Evolutionary conservation across 1,140 invertebrate genomes (phyloP), one percentile per base, ranked within the genome.

Genomic region (Neodiprion lecontei): DNA sequence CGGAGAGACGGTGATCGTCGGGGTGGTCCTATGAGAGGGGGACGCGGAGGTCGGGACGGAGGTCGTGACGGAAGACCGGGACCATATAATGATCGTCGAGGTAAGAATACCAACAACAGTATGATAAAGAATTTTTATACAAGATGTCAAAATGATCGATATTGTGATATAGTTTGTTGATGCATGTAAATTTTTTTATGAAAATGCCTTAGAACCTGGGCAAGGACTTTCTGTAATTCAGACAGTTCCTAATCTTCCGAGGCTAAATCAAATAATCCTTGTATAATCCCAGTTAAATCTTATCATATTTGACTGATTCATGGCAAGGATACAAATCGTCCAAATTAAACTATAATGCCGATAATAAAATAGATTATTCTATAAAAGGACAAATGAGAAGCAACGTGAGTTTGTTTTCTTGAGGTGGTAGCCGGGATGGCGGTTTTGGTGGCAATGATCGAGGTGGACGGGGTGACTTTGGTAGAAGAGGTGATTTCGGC

Each of bases 51-150:
- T 79, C 84, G 87, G 80, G 87, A 88, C 81, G 85, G 87, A 83
- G 85, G 86, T 78, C 85, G 87, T 82, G 87, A 88, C 80, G 84
- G 83, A 83, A 83, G 88, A 83, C 88, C 87, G 77, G 87, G 86
- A 84, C 87, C 87, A 77, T 89, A 89, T 83, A 88, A 86, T 81
- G 87, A 89, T 84, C 86, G 87, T 82, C 85, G 87, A 87, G 87
- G 87, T 87, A 61, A 61, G 9, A 14, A 40, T 40, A 40, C 28
- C 28, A 5, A 40, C 28, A 40, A 40, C 28, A 40, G 2, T 40
- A 40, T 40, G 28, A 40, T 40, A 3, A 40, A 40, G 28, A 40
- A 40, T 40, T 40, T 40, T 40, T 5, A 40, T 40, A 40, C 28
- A 40, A 40, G 2, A 40, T 40, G 28, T 40, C 28, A 40, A 40